Conservation (phyloP, 2,888 invertebrate genomes). For the Anticlea derivata region DNA sequence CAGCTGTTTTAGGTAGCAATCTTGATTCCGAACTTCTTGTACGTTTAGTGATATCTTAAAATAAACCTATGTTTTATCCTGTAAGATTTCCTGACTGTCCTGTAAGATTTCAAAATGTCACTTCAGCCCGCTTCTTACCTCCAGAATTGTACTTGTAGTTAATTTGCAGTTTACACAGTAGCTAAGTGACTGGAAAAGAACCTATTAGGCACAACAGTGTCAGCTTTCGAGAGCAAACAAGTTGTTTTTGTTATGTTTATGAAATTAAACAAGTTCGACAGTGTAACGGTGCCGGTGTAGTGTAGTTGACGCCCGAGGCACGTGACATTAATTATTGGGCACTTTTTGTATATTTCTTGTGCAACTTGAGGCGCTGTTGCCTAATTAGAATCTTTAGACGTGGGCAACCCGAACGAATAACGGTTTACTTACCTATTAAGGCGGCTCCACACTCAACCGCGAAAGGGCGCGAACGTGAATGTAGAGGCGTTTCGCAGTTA, state of each 20-base stretch:
- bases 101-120: no score
- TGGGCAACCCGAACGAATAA: conserved; percentile 61
- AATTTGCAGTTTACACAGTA: no score
- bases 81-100: no score
- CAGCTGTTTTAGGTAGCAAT: no score
- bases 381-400: conserved; percentile 64
- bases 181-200: neutral
- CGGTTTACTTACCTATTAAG: conserved; percentile 69
- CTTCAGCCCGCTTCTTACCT: no score
- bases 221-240: conserved; percentile 18
- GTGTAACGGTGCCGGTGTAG: conserved; percentile 29
- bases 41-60: no score
- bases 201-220: conserved; percentile 8
- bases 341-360: conserved; percentile 47
- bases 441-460: no score
- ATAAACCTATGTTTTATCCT: no score
- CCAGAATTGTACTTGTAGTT: no score
- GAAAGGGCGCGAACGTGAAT: no score
- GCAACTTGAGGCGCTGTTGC: conserved; percentile 53
- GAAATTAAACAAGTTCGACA: conserved; percentile 33
- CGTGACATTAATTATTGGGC: conserved; percentile 47
- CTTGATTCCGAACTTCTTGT: no score
- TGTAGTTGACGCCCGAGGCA: conserved; percentile 26
- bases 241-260: conserved; percentile 31
- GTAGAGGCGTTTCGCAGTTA: no score